phyloP scores from a whole-genome alignment of 2,797 vertebrate genomes.

The Schizothorax lantsangensis region DNA sequence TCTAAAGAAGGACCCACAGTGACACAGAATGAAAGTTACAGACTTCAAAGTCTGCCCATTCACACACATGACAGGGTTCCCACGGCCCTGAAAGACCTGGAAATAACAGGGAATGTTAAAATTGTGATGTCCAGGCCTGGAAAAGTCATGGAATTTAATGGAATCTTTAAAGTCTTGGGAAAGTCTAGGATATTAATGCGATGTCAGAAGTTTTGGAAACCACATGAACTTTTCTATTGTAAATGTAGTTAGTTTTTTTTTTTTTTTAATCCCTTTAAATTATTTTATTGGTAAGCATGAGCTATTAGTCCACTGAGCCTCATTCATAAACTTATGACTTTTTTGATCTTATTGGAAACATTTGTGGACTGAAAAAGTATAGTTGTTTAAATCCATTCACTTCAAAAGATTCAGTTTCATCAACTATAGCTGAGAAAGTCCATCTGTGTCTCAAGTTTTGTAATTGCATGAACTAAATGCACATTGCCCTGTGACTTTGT shows the following conservation, averaged over 20 bases:
- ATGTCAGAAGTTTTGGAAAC: neutral
- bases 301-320: neutral
- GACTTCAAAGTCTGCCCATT: slow-evolving; percentile 32
- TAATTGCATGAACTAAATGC: neutral
- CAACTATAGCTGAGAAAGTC: no score
- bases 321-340: neutral
- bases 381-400: neutral
- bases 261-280: neutral
- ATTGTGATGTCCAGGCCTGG: neutral
- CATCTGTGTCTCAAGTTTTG: neutral
- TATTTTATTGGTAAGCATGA: neutral
- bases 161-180: slow-evolving; percentile 1
- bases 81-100: slow-evolving; percentile 14
- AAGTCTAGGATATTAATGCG: neutral
- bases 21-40: slow-evolving; percentile 21
- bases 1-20: slow-evolving; percentile 1
- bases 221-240: neutral
- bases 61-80: slow-evolving; percentile 30
- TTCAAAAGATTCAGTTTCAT: neutral
- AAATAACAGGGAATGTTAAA: slow-evolving; percentile 22
- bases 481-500: neutral
- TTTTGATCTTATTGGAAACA: neutral
- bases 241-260: neutral
- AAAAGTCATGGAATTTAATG: slow-evolving; percentile 13
- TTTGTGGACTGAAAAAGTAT: neutral